phyloP scores from a whole-genome alignment of 2,888 invertebrate species.

The Pycnomerus fuliginosus region DNA sequence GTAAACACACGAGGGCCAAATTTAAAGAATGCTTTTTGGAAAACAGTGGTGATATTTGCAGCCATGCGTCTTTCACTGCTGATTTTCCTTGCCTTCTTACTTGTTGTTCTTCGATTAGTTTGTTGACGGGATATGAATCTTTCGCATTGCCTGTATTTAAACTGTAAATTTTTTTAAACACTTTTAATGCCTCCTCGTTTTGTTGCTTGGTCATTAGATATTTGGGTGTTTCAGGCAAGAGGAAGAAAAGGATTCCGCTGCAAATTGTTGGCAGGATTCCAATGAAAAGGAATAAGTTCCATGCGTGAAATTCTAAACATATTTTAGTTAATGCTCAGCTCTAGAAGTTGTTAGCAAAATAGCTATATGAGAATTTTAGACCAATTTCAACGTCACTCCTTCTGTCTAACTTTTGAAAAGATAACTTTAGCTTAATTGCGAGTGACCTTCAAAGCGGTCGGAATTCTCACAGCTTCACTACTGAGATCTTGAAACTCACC shows the following conservation, averaged over 20 bases:
- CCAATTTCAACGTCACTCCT: not conserved
- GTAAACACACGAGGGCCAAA: slow-evolving; percentile 60
- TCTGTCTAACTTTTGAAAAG: not conserved
- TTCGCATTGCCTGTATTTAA: slow-evolving; percentile 61
- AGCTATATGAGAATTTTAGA: not conserved
- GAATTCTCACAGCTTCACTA: too few relatives aligned
- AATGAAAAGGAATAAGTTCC: slow-evolving; percentile 61
- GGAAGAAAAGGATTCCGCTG: slow-evolving; percentile 59
- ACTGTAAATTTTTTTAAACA: slow-evolving; percentile 63
- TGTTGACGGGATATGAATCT: slow-evolving; percentile 60
- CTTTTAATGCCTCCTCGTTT: slow-evolving; percentile 62
- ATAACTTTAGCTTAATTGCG: too few relatives aligned
- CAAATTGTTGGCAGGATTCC: slow-evolving; percentile 62
- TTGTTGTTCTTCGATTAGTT: slow-evolving; percentile 38
- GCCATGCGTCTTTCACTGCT: slow-evolving; percentile 57
- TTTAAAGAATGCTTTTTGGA: slow-evolving; percentile 59
- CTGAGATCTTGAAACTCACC: too few relatives aligned
- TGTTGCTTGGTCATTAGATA: slow-evolving; percentile 68
- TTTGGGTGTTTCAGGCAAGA: slow-evolving; percentile 73
- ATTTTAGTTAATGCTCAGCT: slow-evolving; percentile 5
- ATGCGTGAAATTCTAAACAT: slow-evolving; percentile 55
- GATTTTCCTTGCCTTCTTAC: slow-evolving; percentile 42
- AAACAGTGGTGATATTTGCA: slow-evolving; percentile 65
- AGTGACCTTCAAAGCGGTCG: too few relatives aligned
- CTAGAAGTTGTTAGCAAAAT: too few relatives aligned